Conservation (phyloP, 2,888 invertebrate species). For the Ceratothoa steindachneri region DNA sequence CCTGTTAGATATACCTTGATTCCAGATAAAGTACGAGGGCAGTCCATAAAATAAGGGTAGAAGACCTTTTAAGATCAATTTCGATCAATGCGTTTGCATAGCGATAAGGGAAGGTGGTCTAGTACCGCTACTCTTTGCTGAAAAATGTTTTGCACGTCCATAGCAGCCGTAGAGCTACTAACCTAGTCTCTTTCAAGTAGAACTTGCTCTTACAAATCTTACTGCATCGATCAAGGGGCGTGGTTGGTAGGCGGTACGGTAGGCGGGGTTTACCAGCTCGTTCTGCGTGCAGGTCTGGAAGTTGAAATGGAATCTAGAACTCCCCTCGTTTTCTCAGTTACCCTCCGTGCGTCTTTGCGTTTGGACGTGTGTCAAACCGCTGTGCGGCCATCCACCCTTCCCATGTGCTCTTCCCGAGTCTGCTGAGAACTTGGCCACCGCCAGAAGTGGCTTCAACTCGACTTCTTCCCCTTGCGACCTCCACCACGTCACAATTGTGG, state of each 20-base stretch:
- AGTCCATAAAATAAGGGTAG: not conserved
- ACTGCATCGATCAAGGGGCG: conserved; percentile 9
- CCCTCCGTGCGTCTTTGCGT: conserved; percentile 27
- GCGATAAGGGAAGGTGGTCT: conserved; percentile 7
- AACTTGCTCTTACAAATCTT: not conserved
- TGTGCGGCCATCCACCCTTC: conserved; percentile 22
- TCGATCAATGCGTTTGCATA: too few relatives aligned
- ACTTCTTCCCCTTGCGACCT: not conserved
- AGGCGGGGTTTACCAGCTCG: conserved; percentile 8
- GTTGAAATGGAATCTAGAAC: conserved; percentile 2
- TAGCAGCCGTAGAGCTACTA: conserved; percentile 4
- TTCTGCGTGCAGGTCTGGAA: conserved; percentile 15
- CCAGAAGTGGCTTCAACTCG: conserved; percentile 20
- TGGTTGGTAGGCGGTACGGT: not conserved
- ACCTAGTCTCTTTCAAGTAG: conserved; percentile 3
- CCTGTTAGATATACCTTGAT: too few relatives aligned
- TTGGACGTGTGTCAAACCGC: conserved; percentile 23
- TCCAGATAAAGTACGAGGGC: conserved; percentile 6
- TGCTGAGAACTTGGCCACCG: conserved; percentile 2
- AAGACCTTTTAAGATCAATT: too few relatives aligned
- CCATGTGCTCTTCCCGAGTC: conserved; percentile 18
- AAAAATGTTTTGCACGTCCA: conserved; percentile 35
- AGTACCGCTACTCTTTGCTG: conserved; percentile 25
- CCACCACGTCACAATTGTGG: not conserved
- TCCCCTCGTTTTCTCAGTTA: conserved; percentile 25